Percentiles rank a stretch among this genome's conserved stretches.
These are phyloP conservation scores for Heliothis virescens DNA, from an alignment of 1,140 invertebrate species.

Conservation along the genomic window DNA sequence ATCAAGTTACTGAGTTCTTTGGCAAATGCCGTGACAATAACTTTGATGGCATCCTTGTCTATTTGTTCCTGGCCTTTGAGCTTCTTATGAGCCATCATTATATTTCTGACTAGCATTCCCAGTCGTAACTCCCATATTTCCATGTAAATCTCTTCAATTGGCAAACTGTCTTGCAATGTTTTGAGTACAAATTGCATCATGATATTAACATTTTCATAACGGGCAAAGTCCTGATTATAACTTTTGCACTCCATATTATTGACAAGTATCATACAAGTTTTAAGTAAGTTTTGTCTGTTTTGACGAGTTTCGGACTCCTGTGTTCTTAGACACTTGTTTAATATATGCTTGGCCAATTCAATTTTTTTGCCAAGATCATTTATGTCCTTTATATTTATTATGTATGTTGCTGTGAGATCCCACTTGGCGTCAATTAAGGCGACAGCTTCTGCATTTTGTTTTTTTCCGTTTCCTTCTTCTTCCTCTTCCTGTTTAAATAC, in stretches of 20 bases:
- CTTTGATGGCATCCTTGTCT: neutral
- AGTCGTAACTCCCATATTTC: constrained; percentile 54
- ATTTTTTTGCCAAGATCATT: constrained; percentile 54
- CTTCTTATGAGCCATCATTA: neutral
- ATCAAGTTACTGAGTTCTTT: constrained; percentile 52
- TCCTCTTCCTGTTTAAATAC: constrained; percentile 47
- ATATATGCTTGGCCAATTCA: constrained; percentile 34
- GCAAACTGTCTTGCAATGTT: constrained; percentile 46
- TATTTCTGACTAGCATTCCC: constrained; percentile 43
- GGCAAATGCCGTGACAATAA: constrained; percentile 47
- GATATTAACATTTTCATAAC: constrained; percentile 6
- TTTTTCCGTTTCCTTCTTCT: constrained; percentile 42
- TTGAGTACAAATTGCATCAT: constrained; percentile 49
- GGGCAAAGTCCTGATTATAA: neutral
- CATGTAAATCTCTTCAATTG: constrained; percentile 57
- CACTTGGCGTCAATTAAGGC: constrained; percentile 58
- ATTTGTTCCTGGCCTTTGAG: neutral
- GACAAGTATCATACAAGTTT: constrained; percentile 10
- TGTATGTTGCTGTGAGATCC: constrained; percentile 60
- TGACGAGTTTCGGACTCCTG: neutral
- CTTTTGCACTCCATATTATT: constrained; percentile 5
- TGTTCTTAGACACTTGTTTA: neutral
- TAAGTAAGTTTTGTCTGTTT: neutral
- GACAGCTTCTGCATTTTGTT: constrained; percentile 21
- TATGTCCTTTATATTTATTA: constrained; percentile 55